A percentile compares a stretch with the other conserved stretches of the same genome.
Conservation (phyloP, 1,140 invertebrate species). For the Penaeus japonicus region DNA sequence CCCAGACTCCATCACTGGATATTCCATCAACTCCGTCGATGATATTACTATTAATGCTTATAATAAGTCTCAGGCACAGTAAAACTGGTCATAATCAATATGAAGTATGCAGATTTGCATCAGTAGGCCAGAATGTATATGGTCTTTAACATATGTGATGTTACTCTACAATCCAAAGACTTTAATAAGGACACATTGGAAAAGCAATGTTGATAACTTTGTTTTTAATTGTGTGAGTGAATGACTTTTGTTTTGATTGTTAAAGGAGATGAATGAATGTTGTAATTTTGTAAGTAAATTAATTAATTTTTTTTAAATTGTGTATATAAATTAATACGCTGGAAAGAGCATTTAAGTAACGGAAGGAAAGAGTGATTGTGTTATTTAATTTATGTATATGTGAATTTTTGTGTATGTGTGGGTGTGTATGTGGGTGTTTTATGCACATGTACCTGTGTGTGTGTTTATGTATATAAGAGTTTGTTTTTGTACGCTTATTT, state of each 20-base stretch:
- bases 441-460: background rate
- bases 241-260: too few species aligned
- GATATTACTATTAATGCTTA: conserved; percentile 56
- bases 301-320: too few species aligned
- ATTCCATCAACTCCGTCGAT: conserved; percentile 66
- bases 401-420: background rate
- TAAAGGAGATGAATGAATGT: too few species aligned
- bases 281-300: too few species aligned
- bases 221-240: too few species aligned
- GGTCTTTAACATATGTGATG: background rate
- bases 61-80: conserved; percentile 41
- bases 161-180: too few species aligned
- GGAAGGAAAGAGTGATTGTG: background rate
- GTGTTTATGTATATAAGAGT: background rate
- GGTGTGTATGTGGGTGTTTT: background rate
- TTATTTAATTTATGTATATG: background rate
- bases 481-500: background rate
- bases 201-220: too few species aligned
- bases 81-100: background rate
- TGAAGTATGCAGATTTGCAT: background rate
- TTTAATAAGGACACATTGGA: too few species aligned
- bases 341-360: too few species aligned
- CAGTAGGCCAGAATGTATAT: background rate
- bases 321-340: too few species aligned
- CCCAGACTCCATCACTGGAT: conserved; percentile 76